A percentile compares a stretch with the other conserved stretches of the same genome.
phyloP scores from a whole-genome alignment of 1,140 invertebrate species.

The Teleopsis dalmanni region DNA sequence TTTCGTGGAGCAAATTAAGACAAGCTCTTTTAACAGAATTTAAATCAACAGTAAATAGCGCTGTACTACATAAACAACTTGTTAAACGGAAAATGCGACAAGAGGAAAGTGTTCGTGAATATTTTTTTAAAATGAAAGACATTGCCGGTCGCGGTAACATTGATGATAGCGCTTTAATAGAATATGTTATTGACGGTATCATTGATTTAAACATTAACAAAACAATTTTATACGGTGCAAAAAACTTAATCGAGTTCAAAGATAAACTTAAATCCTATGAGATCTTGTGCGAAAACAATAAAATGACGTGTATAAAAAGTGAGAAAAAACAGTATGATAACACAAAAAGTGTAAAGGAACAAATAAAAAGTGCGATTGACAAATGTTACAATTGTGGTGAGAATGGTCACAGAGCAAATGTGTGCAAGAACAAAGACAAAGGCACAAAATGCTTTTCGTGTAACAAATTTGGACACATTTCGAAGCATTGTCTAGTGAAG shows the following conservation, averaged over 20 bases:
- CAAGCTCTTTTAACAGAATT: not conserved
- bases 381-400: slow-evolving; percentile 6
- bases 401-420: slow-evolving; percentile 5
- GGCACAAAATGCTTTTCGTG: slow-evolving; percentile 6
- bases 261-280: slow-evolving; percentile 8
- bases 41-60: not conserved
- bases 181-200: slow-evolving; percentile 11
- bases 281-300: not conserved
- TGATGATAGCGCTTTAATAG: slow-evolving; percentile 7
- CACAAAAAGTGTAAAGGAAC: not conserved
- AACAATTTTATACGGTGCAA: slow-evolving; percentile 7
- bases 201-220: not conserved
- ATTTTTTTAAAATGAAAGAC: slow-evolving; percentile 9
- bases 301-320: not conserved
- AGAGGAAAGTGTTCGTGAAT: slow-evolving; percentile 7
- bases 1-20: not conserved
- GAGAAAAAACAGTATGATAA: not conserved
- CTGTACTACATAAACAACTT: slow-evolving; percentile 4
- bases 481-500: not conserved
- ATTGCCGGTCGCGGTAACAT: slow-evolving; percentile 1
- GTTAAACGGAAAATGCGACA: not conserved
- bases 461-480: slow-evolving; percentile 2
- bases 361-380: not conserved
- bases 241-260: slow-evolving; percentile 4
- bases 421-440: slow-evolving; percentile 3